Evolutionary conservation across 2,113 vertebrate genomes (phyloP).

Genomic region (Fukomys damarensis): DNA sequence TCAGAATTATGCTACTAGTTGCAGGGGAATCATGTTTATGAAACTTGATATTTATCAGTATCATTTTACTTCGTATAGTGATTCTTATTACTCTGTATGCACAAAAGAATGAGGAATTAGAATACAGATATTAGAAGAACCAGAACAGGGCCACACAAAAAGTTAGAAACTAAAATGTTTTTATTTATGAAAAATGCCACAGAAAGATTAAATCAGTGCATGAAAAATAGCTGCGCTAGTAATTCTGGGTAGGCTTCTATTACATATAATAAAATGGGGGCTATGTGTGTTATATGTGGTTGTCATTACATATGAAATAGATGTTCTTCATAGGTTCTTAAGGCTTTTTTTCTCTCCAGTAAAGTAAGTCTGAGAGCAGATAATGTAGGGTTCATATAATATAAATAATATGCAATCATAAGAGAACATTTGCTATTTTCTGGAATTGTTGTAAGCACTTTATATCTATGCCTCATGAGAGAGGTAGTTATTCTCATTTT

Average conservation of each 20-base stretch:
- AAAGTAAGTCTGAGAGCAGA: neutral
- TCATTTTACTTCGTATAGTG: neutral
- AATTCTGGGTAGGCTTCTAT: neutral
- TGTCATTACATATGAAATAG: neutral
- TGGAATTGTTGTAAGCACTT: neutral
- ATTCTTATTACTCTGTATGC: neutral
- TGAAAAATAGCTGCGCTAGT: neutral
- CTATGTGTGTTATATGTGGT: neutral
- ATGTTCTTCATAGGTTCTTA: neutral
- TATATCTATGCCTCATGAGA: neutral
- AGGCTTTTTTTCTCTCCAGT: neutral
- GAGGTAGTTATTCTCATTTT: neutral
- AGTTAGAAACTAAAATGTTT: neutral
- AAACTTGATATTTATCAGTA: neutral
- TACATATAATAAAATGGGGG: neutral
- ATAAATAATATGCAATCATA: neutral
- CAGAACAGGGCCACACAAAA: neutral
- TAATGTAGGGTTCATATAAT: neutral
- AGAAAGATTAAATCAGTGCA: neutral
- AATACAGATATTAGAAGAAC: neutral
- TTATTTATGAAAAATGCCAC: neutral
- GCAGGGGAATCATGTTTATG: neutral
- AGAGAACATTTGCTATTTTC: neutral
- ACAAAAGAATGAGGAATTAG: neutral
- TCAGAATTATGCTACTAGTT: neutral